Percentiles rank a stretch among this genome's conserved stretches.
These are phyloP conservation scores for Celastrina argiolus DNA, from an alignment of 2,888 invertebrate species.

Conservation along the genomic window DNA sequence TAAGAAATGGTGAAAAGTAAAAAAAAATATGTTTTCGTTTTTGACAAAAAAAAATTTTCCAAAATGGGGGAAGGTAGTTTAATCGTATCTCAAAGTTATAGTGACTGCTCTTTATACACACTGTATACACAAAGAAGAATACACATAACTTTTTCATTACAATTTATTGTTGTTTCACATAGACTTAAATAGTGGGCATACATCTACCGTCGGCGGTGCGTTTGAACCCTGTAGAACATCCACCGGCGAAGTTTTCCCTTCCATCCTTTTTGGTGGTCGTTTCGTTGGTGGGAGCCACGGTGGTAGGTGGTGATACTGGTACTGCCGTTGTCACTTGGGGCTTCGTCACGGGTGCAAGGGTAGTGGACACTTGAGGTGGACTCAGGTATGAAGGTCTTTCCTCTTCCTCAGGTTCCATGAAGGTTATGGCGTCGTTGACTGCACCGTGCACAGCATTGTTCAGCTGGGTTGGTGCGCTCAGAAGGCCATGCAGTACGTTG, in stretches of 20 bases:
- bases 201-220: conserved; percentile 61
- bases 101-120: too few species aligned
- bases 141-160: background rate
- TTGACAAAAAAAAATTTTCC: too few species aligned
- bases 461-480: background rate
- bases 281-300: conserved; percentile 18
- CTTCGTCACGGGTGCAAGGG: background rate
- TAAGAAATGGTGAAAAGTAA: too few species aligned
- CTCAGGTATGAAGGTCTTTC: background rate
- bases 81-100: too few species aligned
- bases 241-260: conserved; percentile 51
- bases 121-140: too few species aligned
- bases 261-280: conserved; percentile 44
- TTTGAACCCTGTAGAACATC: conserved; percentile 50
- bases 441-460: background rate
- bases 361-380: background rate
- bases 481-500: background rate
- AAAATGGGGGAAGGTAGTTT: too few species aligned
- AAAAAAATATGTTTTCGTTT: too few species aligned
- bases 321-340: background rate
- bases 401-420: background rate
- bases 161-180: background rate
- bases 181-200: conserved; percentile 43
- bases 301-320: conserved; percentile 26
- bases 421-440: background rate